Conservation (phyloP, 2,113 vertebrate genomes). For the Rhagologus leucostigma region DNA sequence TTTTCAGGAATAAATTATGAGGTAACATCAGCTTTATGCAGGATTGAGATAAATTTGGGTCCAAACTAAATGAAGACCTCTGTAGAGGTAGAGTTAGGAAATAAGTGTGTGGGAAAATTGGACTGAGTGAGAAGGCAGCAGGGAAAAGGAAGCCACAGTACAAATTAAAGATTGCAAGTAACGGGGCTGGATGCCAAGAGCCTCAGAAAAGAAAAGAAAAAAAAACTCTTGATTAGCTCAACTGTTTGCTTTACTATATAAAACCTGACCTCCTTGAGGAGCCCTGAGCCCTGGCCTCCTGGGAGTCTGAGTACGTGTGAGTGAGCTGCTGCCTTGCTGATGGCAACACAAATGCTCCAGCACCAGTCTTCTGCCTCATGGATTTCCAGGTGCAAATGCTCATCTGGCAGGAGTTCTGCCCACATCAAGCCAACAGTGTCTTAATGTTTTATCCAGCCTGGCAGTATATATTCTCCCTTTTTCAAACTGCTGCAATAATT, state of each 20-base stretch:
- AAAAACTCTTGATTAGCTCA: slow-evolving; percentile 50
- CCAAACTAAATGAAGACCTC: slow-evolving; percentile 2
- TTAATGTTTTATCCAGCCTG: not conserved
- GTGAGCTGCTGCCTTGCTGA: slow-evolving; percentile 1
- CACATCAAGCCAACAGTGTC: not conserved
- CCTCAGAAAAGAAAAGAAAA: slow-evolving; percentile 36
- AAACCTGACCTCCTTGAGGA: slow-evolving; percentile 55
- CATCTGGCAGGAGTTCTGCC: not conserved
- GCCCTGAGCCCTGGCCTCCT: not conserved
- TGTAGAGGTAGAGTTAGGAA: not conserved
- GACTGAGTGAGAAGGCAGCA: slow-evolving; percentile 34
- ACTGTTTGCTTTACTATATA: slow-evolving; percentile 70
- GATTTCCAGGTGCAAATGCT: slow-evolving; percentile 22
- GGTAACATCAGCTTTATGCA: slow-evolving; percentile 12
- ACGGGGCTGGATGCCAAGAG: slow-evolving; percentile 50
- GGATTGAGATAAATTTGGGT: slow-evolving; percentile 23
- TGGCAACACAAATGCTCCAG: not conserved
- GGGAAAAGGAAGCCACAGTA: slow-evolving; percentile 59
- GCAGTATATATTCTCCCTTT: not conserved
- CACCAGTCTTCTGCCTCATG: not conserved
- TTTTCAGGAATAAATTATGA: slow-evolving; percentile 30
- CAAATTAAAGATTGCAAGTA: slow-evolving; percentile 59
- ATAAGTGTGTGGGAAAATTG: slow-evolving; percentile 58
- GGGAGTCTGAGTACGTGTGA: slow-evolving; percentile 52
- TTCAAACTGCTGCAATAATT: not conserved